phyloP scores from a whole-genome alignment of 1,140 invertebrate genomes.

The Hormaphis cornu region DNA sequence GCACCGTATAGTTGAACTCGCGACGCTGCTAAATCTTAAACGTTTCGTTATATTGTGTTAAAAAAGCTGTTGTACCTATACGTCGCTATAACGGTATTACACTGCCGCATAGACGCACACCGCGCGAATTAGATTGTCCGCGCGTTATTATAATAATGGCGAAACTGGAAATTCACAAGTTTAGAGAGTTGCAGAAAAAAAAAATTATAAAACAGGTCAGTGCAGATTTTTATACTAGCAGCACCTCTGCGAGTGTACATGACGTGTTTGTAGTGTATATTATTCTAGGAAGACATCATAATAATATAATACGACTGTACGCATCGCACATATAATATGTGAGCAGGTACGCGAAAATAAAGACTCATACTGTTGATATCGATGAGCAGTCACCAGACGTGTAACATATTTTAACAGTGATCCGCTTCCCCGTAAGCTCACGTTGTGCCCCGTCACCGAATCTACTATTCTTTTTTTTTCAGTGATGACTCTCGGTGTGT shows the following conservation, averaged over 20 bases:
- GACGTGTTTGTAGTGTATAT: not conserved
- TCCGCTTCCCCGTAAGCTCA: no score
- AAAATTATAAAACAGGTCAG: not conserved
- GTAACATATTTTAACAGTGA: no score
- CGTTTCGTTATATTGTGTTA: no score
- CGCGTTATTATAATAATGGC: not conserved
- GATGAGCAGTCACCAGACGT: no score
- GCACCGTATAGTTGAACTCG: no score
- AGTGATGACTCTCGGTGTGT: no score
- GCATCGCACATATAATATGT: not conserved
- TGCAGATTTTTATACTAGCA: not conserved
- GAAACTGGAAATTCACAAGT: constrained; percentile 18
- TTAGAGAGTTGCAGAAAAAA: constrained; percentile 7
- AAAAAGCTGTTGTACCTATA: no score
- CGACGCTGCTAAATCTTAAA: no score
- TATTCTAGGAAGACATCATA: not conserved
- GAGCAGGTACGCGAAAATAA: not conserved
- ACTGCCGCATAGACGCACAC: not conserved
- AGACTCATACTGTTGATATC: no score
- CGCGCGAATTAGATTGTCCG: not conserved
- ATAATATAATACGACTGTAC: not conserved
- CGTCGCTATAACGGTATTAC: not conserved
- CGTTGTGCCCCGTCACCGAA: no score
- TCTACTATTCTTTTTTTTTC: no score
- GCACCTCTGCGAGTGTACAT: not conserved